A percentile compares a stretch with the other conserved stretches of the same genome.
phyloP scores from a whole-genome alignment of 2,113 vertebrate species.

The Coracopsis vasa region DNA sequence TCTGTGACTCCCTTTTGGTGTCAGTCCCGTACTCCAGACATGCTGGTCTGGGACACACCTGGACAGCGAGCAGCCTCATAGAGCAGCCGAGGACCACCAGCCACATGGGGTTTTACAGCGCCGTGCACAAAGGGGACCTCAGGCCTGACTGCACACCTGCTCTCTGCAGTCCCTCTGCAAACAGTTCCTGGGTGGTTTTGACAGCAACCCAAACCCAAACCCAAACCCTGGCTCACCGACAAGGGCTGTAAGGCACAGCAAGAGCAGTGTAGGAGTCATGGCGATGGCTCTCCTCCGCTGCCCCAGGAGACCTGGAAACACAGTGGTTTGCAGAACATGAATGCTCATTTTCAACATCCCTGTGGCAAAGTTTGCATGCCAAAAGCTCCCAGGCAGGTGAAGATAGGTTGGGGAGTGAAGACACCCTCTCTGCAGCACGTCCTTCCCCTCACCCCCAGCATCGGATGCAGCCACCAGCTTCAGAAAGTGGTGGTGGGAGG shows the following conservation, averaged over 20 bases:
- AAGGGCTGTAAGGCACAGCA: conserved; percentile 61
- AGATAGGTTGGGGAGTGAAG: neutral
- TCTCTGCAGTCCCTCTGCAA: neutral
- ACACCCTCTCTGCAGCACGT: fast-evolving
- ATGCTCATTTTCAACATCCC: neutral
- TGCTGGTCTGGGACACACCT: neutral
- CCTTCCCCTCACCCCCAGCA: fast-evolving
- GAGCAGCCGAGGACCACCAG: neutral
- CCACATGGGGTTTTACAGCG: neutral
- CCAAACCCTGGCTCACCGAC: conserved; percentile 17
- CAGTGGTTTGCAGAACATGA: conserved; percentile 22
- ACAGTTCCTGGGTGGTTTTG: neutral
- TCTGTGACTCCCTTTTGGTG: neutral
- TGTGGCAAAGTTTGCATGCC: neutral
- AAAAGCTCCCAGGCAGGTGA: neutral
- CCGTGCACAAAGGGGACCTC: neutral
- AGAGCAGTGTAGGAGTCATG: conserved; percentile 48
- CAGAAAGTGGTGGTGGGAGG: neutral
- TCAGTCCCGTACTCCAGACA: fast-evolving
- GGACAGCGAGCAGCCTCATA: neutral
- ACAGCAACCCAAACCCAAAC: neutral
- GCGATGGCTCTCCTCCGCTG: neutral
- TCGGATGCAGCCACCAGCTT: neutral
- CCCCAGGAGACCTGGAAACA: conserved; percentile 76
- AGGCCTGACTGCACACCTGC: neutral